Evolutionary conservation across 1,140 invertebrate genomes (phyloP).

Genomic region (Drosophila leontia): DNA sequence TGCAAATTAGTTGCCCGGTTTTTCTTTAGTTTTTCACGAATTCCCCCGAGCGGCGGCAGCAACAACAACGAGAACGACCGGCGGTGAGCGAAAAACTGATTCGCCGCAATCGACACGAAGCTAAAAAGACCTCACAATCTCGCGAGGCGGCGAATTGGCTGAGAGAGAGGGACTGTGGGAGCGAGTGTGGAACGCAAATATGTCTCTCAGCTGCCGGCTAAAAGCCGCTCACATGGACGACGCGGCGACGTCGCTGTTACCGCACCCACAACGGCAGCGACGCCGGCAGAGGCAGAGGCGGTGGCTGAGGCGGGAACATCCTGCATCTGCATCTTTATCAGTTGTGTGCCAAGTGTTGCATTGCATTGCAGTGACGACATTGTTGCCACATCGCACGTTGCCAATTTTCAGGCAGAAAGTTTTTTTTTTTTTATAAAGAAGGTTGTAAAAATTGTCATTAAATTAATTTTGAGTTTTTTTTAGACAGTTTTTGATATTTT

Average conservation of each 20-base stretch:
- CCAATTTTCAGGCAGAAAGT: constrained; percentile 9
- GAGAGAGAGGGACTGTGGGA: constrained; percentile 35
- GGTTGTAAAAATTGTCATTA: constrained; percentile 4
- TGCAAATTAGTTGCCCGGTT: constrained; percentile 2
- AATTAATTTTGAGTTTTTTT: not conserved
- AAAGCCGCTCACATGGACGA: constrained; percentile 38
- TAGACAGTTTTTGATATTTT: not conserved
- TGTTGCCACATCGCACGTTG: constrained; percentile 19
- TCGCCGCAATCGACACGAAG: constrained; percentile 14
- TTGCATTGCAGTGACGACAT: constrained; percentile 29
- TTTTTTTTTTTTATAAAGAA: not conserved
- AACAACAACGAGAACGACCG: constrained; percentile 66
- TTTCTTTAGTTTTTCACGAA: constrained; percentile 15
- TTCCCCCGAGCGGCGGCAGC: constrained; percentile 39
- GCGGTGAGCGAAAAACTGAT: constrained; percentile 62
- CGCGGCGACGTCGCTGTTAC: constrained; percentile 44
- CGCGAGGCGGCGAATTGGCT: constrained; percentile 54
- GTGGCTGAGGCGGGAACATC: not conserved
- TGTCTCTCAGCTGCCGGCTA: constrained; percentile 54
- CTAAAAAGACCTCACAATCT: not conserved
- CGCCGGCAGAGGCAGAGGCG: constrained; percentile 7
- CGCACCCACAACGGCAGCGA: constrained; percentile 58
- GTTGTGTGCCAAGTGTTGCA: constrained; percentile 42
- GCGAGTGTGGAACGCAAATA: constrained; percentile 52
- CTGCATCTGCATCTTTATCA: constrained; percentile 29